A percentile compares a stretch with the other conserved stretches of the same genome.
phyloP scores from a whole-genome alignment of 2,888 invertebrate genomes.

The Sympetrum striolatum region DNA sequence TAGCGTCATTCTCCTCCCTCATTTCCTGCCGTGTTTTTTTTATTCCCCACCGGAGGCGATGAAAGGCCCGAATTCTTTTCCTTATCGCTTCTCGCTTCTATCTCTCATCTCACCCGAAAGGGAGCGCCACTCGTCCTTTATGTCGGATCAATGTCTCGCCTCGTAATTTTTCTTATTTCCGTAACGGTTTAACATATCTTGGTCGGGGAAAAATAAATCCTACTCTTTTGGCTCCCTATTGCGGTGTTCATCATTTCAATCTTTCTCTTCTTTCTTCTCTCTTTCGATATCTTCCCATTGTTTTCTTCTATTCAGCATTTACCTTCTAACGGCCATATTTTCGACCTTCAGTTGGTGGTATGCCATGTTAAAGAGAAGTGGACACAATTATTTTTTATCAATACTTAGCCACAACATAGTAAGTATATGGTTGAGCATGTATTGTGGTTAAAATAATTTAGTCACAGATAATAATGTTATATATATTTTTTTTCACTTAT shows the following conservation, averaged over 20 bases:
- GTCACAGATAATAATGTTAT: too few species aligned
- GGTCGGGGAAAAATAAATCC: not conserved
- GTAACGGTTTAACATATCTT: not conserved
- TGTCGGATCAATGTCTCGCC: not conserved
- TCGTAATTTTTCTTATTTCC: not conserved
- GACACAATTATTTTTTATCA: too few species aligned
- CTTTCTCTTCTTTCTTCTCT: not conserved
- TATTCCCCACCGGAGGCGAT: not conserved
- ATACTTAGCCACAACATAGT: too few species aligned
- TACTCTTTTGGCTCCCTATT: not conserved
- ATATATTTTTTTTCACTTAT: too few species aligned
- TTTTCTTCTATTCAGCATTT: not conserved
- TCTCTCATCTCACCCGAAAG: not conserved
- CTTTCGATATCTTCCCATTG: not conserved
- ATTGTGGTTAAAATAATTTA: too few species aligned
- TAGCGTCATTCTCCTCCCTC: not conserved
- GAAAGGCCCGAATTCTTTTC: not conserved
- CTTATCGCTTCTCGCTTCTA: not conserved
- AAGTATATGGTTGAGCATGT: too few species aligned
- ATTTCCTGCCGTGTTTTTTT: not conserved
- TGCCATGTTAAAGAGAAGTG: too few species aligned
- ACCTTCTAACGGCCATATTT: too few species aligned
- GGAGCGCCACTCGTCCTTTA: not conserved
- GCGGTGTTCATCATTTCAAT: too few species aligned
- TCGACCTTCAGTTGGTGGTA: too few species aligned